Evolutionary conservation across 2,888 invertebrate genomes (phyloP), one percentile per base, ranked within the genome.

Genomic region (Metellina segmentata): DNA sequence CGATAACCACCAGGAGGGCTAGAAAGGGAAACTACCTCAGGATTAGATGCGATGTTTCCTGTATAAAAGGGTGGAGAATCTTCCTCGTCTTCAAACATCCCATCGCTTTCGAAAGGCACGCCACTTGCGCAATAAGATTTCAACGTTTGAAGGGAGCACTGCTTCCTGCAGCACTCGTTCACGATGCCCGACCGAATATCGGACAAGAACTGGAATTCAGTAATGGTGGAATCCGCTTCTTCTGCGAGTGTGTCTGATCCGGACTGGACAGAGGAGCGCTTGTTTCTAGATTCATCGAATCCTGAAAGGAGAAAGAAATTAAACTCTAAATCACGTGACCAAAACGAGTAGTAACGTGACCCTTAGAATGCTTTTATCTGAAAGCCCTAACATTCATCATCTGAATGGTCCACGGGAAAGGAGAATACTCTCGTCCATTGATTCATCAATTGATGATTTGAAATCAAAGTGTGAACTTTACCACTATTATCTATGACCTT

Each of bases 161-260:
- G 71, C 0, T 79, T 87, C 34, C 79, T 52, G 51, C 87, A 87
- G 49, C 87, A 87, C n/a, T 87, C 87, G 34, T 79, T 13, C 11
- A 79, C 87, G 6, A 87, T 20, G 0, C 87, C 87, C 7, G 83
- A 74, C 8, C 11, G 4, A 20, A 72, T 51, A 52, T n/a, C 78
- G 11, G 78, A n/a, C 9, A 52, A 75, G n/a, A 75, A 49, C 7
- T 13, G 34, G 49, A 34, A 16, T 20, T 75, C 75, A 34, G 34
- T 49, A 49, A 34, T 48, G 13, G 13, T 49, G 20, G 48, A n/a
- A 7, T 34, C 34, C 0, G 34, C 6, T 81, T 34, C 53, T 19
- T 52, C 51, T 1, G 8, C 5, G 19, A 52, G 19, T 81, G 19
- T 34, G 13, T 20, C 20, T 13, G 61, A 61, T 61, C 19, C 69